phyloP scores from a whole-genome alignment of 2,888 invertebrate species.

The Cactoblastis cactorum region DNA sequence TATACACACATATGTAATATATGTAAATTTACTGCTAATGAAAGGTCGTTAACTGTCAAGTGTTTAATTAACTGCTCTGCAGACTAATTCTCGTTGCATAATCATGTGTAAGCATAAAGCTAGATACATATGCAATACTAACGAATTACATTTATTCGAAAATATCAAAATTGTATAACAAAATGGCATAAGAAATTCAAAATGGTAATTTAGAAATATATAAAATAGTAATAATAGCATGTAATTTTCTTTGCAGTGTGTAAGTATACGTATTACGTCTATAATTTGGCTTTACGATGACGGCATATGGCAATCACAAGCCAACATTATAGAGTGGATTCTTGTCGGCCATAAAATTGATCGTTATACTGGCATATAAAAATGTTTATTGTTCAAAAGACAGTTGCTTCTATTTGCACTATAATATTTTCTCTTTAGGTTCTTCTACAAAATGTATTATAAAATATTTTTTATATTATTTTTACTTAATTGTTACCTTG shows the following conservation, averaged over 20 bases:
- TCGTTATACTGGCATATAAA: slow-evolving; percentile 1
- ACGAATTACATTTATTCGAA: background rate
- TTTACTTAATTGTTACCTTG: too few species aligned
- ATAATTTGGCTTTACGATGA: background rate
- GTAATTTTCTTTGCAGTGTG: background rate
- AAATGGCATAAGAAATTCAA: background rate
- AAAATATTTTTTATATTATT: too few species aligned
- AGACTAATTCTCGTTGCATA: background rate
- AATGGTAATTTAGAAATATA: background rate
- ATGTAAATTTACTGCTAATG: slow-evolving; percentile 19
- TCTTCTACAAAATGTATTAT: too few species aligned
- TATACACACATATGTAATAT: too few species aligned
- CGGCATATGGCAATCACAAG: slow-evolving; percentile 3
- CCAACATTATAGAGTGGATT: background rate
- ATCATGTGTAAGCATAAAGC: background rate
- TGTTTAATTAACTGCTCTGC: slow-evolving; percentile 13
- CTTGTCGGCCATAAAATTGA: background rate
- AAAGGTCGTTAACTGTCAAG: slow-evolving; percentile 14
- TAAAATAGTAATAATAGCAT: background rate
- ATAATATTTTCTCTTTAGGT: background rate
- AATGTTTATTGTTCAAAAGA: background rate
- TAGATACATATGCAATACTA: background rate
- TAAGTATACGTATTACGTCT: background rate
- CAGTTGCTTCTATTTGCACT: background rate
- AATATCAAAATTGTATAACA: background rate